A percentile compares a stretch with the other conserved stretches of the same genome.
Conservation (phyloP, 1,140 invertebrate genomes). For the Dinoponera quadriceps region DNA sequence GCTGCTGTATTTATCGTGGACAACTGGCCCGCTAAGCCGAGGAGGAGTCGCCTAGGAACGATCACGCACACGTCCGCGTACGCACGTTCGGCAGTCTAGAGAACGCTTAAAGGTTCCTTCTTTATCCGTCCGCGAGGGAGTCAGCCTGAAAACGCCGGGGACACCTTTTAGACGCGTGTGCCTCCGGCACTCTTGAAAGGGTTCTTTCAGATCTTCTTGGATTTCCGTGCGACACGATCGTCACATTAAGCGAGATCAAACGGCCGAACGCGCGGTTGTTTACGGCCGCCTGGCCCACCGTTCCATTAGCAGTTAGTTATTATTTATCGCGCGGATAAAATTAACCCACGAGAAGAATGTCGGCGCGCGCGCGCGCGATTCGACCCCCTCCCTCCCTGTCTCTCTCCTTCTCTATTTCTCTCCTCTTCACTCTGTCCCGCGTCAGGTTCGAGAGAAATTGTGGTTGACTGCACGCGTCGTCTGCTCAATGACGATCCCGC, state of each 20-base stretch:
- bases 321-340: slow-evolving; percentile 69
- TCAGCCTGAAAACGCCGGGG: neutral
- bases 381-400: neutral
- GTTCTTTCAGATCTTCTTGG: slow-evolving; percentile 65
- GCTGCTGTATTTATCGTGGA: slow-evolving; percentile 66
- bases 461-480: slow-evolving; percentile 11
- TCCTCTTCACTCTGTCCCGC: too few species aligned
- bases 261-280: slow-evolving; percentile 56
- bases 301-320: slow-evolving; percentile 70
- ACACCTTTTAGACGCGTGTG: slow-evolving; percentile 15
- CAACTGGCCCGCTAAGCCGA: slow-evolving; percentile 66
- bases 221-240: slow-evolving; percentile 68
- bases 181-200: slow-evolving; percentile 50
- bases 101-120: slow-evolving; percentile 24
- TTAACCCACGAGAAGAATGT: slow-evolving; percentile 42
- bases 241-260: slow-evolving; percentile 71
- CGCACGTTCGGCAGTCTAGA: slow-evolving; percentile 54
- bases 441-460: neutral
- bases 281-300: slow-evolving; percentile 43
- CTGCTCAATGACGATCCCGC: slow-evolving; percentile 23
- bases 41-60: neutral
- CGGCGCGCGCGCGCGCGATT: neutral
- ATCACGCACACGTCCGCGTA: slow-evolving; percentile 29
- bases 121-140: slow-evolving; percentile 35
- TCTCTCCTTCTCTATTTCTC: neutral